Evolutionary conservation across 2,113 vertebrate species (phyloP).

Genomic region (Ascaphus truei): DNA sequence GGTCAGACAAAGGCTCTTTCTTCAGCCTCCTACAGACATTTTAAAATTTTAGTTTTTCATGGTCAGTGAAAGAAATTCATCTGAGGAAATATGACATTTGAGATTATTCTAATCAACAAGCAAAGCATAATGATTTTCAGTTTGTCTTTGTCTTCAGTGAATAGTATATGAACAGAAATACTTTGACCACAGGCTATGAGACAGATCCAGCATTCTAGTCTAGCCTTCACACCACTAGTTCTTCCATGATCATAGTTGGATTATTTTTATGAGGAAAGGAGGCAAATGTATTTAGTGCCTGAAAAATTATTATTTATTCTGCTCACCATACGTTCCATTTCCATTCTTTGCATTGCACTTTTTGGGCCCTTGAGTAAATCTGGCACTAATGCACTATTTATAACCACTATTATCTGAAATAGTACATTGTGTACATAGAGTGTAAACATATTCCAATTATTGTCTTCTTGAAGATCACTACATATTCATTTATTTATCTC

Average conservation of each 20-base stretch:
- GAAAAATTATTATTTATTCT: no score
- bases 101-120: not conserved
- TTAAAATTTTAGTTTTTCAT: conserved; percentile 67
- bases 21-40: conserved; percentile 76
- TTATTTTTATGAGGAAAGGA: not conserved
- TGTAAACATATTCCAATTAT: no score
- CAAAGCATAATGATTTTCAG: not conserved
- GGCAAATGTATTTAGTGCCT: not conserved
- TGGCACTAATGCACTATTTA: no score
- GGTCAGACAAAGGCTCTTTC: conserved; percentile 71
- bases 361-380: no score
- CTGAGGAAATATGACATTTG: conserved; percentile 48
- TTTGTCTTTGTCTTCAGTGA: not conserved
- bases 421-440: no score
- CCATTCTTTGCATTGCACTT: no score
- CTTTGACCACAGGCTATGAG: not conserved
- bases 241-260: not conserved
- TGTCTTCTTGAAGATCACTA: no score
- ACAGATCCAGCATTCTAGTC: not conserved
- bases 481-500: no score
- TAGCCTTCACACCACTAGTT: not conserved
- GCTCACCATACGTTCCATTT: no score
- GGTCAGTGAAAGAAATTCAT: conserved; percentile 56
- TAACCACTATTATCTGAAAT: no score
- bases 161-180: not conserved